Evolutionary conservation across 2,113 vertebrate species (phyloP).

Genomic region (Eudorcas thomsonii): DNA sequence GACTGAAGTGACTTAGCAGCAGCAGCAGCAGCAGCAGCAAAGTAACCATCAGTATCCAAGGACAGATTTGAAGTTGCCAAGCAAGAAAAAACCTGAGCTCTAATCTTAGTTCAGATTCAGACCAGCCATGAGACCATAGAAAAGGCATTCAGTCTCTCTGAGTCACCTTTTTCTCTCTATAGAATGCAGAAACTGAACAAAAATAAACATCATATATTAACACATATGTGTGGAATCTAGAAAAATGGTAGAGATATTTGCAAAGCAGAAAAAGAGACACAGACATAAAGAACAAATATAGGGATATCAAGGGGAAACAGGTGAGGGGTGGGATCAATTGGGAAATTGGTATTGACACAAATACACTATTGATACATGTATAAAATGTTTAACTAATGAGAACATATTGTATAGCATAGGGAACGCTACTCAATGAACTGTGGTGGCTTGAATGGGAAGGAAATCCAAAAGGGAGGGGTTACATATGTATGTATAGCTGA

Average conservation of each 20-base stretch:
- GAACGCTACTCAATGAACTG: not conserved
- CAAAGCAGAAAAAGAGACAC: not conserved
- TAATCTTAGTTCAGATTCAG: too few species aligned
- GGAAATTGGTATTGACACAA: not conserved
- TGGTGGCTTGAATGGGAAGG: not conserved
- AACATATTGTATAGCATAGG: not conserved
- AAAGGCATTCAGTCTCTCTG: too few species aligned
- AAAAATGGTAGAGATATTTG: not conserved
- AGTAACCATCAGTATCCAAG: too few species aligned
- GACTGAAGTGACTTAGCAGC: too few species aligned
- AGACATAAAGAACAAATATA: not conserved
- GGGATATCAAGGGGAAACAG: not conserved
- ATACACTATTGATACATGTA: not conserved
- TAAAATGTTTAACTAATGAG: not conserved
- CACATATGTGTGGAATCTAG: not conserved
- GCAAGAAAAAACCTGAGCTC: too few species aligned
- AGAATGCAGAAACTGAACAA: not conserved
- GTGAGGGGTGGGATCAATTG: not conserved
- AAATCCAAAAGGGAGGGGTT: not conserved
- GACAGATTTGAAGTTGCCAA: too few species aligned
- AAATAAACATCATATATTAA: not conserved
- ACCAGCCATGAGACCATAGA: too few species aligned
- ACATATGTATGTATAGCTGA: not conserved
- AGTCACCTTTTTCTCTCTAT: too few species aligned
- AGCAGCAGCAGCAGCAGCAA: too few species aligned